These are phyloP conservation scores for Phortica magna DNA, from an alignment of 2,888 invertebrate genomes.

Conservation along the genomic window DNA sequence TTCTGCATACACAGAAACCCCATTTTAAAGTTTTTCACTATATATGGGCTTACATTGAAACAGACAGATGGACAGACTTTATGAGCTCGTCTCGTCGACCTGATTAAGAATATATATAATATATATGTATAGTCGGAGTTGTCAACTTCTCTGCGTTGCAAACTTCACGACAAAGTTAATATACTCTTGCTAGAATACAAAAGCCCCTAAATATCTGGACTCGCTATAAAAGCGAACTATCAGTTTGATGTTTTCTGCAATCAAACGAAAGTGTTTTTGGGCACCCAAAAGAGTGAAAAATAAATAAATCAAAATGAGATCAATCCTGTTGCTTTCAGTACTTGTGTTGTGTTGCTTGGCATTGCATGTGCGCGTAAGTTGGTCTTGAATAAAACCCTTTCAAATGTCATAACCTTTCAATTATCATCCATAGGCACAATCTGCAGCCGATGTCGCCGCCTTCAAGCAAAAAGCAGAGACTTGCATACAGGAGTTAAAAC, in stretches of 20 bases:
- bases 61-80: too few species aligned
- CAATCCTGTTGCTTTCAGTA: not conserved
- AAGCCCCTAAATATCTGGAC: too few species aligned
- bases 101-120: too few species aligned
- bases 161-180: too few species aligned
- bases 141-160: too few species aligned
- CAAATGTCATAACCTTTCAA: not conserved
- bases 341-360: not conserved
- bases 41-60: too few species aligned
- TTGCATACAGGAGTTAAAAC: slow-evolving; percentile 58
- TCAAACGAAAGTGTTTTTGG: not conserved
- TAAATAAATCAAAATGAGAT: not conserved
- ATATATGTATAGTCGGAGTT: too few species aligned
- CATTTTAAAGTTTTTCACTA: too few species aligned
- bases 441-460: slow-evolving; percentile 50
- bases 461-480: slow-evolving; percentile 48
- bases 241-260: not conserved
- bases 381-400: not conserved
- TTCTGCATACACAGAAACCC: too few species aligned
- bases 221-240: not conserved
- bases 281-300: not conserved
- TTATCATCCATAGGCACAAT: slow-evolving; percentile 48
- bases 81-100: too few species aligned
- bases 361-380: slow-evolving; percentile 42
- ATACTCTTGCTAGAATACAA: too few species aligned